phyloP scores from a whole-genome alignment of 2,888 invertebrate genomes.

The Pyrochroa serraticornis region DNA sequence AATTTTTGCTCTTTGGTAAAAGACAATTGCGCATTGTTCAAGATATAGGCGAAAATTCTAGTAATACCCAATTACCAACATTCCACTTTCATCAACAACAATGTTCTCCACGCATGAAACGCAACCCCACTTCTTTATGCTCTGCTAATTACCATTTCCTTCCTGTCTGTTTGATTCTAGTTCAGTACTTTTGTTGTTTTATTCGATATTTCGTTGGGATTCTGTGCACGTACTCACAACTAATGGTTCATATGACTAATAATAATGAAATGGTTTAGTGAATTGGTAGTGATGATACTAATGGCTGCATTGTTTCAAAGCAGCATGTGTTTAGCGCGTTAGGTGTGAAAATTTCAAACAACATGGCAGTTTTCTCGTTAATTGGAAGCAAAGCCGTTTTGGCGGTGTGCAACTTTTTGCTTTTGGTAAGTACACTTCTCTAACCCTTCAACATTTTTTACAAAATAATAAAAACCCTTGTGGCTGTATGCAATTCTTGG shows the following conservation, averaged over 20 bases:
- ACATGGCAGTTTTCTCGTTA: constrained; percentile 50
- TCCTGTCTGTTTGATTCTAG: constrained; percentile 49
- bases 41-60: too few species aligned
- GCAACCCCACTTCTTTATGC: constrained; percentile 48
- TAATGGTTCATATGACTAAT: constrained; percentile 30
- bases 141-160: constrained; percentile 59
- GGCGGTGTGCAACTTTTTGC: constrained; percentile 70
- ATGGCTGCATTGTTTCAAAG: constrained; percentile 27
- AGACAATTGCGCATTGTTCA: too few species aligned
- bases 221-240: constrained; percentile 22
- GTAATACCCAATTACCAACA: background rate
- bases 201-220: constrained; percentile 25
- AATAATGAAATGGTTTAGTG: constrained; percentile 30
- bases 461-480: too few species aligned
- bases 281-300: constrained; percentile 33
- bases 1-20: too few species aligned
- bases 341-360: constrained; percentile 17
- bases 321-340: constrained; percentile 29
- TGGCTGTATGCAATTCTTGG: too few species aligned
- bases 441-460: too few species aligned
- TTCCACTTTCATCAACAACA: constrained; percentile 15
- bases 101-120: constrained; percentile 21
- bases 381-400: constrained; percentile 69
- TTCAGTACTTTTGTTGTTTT: constrained; percentile 33
- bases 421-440: constrained; percentile 63